A percentile compares a stretch with the other conserved stretches of the same genome.
These are phyloP conservation scores for Nannospalax galili DNA, from an alignment of 2,113 vertebrate genomes.

Conservation along the genomic window DNA sequence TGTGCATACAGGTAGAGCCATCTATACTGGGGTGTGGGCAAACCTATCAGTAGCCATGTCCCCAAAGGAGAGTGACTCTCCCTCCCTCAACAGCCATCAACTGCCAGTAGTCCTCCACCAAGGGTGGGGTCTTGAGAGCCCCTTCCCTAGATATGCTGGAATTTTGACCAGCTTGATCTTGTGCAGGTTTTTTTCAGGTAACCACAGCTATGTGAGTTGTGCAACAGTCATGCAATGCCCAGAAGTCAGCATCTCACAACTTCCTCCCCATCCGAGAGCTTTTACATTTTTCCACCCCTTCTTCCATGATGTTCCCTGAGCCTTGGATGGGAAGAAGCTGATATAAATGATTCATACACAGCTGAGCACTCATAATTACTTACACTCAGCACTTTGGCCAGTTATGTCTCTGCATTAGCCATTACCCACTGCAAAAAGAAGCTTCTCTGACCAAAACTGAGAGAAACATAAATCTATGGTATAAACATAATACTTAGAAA, in stretches of 20 bases:
- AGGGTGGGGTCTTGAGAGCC: neutral
- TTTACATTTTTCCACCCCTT: neutral
- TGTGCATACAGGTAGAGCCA: neutral
- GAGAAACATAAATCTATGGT: neutral
- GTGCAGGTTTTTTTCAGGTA: too few relatives aligned
- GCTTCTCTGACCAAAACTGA: neutral
- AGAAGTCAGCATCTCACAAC: neutral
- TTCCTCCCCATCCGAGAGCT: neutral
- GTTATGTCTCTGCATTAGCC: neutral
- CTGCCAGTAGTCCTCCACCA: neutral
- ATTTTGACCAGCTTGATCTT: neutral
- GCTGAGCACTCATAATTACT: neutral
- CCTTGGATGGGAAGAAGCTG: neutral
- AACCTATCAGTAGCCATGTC: neutral
- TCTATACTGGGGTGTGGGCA: neutral
- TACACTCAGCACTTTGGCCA: neutral
- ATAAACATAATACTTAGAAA: neutral
- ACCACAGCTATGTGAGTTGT: neutral
- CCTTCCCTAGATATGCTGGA: neutral
- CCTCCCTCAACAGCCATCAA: neutral
- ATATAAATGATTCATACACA: neutral
- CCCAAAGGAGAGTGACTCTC: neutral
- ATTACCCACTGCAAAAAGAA: neutral
- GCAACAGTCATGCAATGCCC: neutral
- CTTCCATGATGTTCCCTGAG: neutral